A percentile compares a stretch with the other conserved stretches of the same genome.
Conservation (phyloP, 2,113 vertebrate genomes). For the Bambusicola thoracicus region DNA sequence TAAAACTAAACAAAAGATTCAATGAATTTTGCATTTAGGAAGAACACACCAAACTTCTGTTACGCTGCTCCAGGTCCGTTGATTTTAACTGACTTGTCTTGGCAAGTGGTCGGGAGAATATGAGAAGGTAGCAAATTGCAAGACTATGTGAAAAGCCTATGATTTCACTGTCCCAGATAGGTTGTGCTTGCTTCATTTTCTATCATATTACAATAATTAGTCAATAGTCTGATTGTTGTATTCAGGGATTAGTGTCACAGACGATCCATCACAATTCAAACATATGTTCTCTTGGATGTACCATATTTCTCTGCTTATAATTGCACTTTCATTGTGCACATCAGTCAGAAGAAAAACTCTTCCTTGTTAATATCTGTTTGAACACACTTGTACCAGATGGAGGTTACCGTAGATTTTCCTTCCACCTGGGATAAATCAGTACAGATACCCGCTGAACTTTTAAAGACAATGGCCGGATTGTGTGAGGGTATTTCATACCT, state of each 20-base stretch:
- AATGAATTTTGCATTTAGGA: neutral
- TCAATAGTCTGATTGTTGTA: neutral
- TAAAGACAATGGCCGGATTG: conserved; percentile 17
- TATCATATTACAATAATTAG: neutral
- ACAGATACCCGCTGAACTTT: neutral
- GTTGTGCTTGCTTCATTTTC: conserved; percentile 18
- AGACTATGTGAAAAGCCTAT: conserved; percentile 8
- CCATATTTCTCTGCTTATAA: neutral
- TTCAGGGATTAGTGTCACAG: conserved; percentile 41
- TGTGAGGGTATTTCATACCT: conserved; percentile 22
- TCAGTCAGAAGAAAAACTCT: neutral
- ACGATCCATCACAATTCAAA: neutral
- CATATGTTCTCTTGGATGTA: neutral
- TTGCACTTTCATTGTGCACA: neutral
- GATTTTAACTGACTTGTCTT: conserved; percentile 36
- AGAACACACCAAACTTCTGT: neutral
- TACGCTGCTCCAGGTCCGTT: accelerated
- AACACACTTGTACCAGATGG: conserved; percentile 51
- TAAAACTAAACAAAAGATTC: neutral
- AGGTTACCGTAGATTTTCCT: neutral
- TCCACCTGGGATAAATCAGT: conserved; percentile 47
- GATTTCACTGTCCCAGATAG: conserved; percentile 22
- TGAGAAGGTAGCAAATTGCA: conserved; percentile 54
- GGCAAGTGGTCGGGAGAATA: conserved; percentile 17
- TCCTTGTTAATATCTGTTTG: neutral